A percentile compares a stretch with the other conserved stretches of the same genome.
These are phyloP conservation scores for Drosophila niveifrons DNA, from an alignment of 2,888 invertebrate genomes.

Conservation along the genomic window DNA sequence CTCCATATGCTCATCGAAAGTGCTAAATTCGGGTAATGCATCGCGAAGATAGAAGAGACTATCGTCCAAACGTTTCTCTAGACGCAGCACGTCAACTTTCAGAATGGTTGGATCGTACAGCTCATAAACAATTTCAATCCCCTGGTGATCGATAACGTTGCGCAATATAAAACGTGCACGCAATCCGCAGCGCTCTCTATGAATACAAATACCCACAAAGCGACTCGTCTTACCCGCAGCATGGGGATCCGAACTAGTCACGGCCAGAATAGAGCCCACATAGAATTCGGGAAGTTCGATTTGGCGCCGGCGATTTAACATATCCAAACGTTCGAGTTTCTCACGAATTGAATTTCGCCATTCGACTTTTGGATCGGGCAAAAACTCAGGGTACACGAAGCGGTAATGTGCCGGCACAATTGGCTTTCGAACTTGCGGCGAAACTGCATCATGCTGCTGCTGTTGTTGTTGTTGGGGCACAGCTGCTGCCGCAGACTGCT, in stretches of 20 bases:
- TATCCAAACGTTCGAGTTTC: slow-evolving; percentile 95
- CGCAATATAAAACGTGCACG: slow-evolving; percentile 94
- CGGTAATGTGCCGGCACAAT: slow-evolving; percentile 87
- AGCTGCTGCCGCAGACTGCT: slow-evolving; percentile 44
- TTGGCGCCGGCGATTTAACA: slow-evolving; percentile 91
- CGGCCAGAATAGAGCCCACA: slow-evolving; percentile 96
- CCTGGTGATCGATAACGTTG: slow-evolving; percentile 97
- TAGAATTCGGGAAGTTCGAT: slow-evolving; percentile 99
- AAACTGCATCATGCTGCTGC: slow-evolving; percentile 36
- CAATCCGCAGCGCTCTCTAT: slow-evolving; percentile 92
- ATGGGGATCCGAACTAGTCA: slow-evolving; percentile 94
- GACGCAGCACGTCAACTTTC: slow-evolving; percentile 94
- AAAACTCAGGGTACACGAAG: slow-evolving; percentile 94
- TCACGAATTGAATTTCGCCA: slow-evolving; percentile 93
- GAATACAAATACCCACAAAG: slow-evolving; percentile 94
- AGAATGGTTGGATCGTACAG: slow-evolving; percentile 97
- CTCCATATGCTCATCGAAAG: slow-evolving; percentile 96
- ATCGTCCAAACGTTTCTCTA: slow-evolving; percentile 97
- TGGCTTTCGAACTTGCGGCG: slow-evolving; percentile 42
- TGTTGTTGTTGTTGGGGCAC: slow-evolving; percentile 33
- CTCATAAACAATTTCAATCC: slow-evolving; percentile 88
- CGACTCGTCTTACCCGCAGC: slow-evolving; percentile 93
- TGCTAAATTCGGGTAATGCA: slow-evolving; percentile 95
- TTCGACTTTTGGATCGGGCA: slow-evolving; percentile 93
- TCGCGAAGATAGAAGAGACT: slow-evolving; percentile 95